Evolutionary conservation across 2,888 invertebrate genomes (phyloP).

Genomic region (Silvanus unidentatus): DNA sequence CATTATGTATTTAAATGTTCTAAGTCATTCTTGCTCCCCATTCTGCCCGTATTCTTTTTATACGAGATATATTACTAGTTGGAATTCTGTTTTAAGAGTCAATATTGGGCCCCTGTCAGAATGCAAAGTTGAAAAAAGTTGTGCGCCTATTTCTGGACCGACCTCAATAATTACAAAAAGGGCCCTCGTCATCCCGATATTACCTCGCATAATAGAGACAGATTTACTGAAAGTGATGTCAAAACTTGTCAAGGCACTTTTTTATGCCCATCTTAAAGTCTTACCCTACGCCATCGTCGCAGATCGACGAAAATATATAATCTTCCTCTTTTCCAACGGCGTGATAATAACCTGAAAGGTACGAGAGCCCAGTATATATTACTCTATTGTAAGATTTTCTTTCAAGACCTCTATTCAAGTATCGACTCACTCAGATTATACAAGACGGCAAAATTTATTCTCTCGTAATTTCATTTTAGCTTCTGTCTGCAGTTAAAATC

Average conservation of each 20-base stretch:
- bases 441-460: slow-evolving; percentile 20
- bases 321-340: slow-evolving; percentile 2
- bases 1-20: slow-evolving; percentile 42
- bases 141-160: too few species aligned
- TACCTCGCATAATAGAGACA: too few species aligned
- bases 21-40: slow-evolving; percentile 24
- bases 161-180: too few species aligned
- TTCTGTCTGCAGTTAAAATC: slow-evolving; percentile 20
- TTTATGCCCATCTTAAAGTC: too few species aligned
- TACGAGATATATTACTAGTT: slow-evolving; percentile 23
- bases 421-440: slow-evolving; percentile 20
- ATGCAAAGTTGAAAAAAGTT: too few species aligned
- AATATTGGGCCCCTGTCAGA: background rate
- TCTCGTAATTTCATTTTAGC: slow-evolving; percentile 20
- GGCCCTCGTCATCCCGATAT: too few species aligned
- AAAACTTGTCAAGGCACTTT: too few species aligned
- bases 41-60: slow-evolving; percentile 15
- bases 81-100: slow-evolving; percentile 15
- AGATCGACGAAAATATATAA: slow-evolving; percentile 3
- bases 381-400: slow-evolving; percentile 8
- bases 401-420: slow-evolving; percentile 15
- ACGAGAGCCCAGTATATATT: slow-evolving; percentile 3
- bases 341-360: slow-evolving; percentile 1
- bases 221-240: too few species aligned
- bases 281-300: too few species aligned